These are phyloP conservation scores for Cerastoderma edule DNA, from an alignment of 2,888 invertebrate species.

Conservation along the genomic window DNA sequence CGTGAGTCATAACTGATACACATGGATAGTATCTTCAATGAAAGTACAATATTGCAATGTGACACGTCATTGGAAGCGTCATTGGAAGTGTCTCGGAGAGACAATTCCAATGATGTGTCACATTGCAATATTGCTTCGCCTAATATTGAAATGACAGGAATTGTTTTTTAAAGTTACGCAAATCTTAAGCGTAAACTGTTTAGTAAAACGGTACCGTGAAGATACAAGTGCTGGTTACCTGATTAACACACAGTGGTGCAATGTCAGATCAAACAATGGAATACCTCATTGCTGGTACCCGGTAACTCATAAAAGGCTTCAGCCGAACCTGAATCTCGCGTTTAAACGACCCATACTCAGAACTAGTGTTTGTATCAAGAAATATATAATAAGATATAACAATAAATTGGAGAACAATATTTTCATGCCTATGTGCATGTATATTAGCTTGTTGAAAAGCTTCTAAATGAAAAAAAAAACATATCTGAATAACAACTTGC, in stretches of 20 bases:
- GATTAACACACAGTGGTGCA: constrained; percentile 1
- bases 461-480: background rate
- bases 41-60: no score
- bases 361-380: background rate
- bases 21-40: no score
- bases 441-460: background rate
- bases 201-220: no score
- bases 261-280: constrained; percentile 27
- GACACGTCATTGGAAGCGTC: no score
- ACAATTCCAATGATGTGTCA: no score
- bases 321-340: constrained; percentile 56
- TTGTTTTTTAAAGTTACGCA: no score
- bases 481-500: background rate
- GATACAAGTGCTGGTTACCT: background rate
- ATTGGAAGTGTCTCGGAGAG: no score
- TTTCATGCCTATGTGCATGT: background rate
- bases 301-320: constrained; percentile 47
- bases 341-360: constrained; percentile 55
- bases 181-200: no score
- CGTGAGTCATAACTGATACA: no score
- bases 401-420: no score
- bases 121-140: no score
- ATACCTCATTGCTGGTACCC: constrained; percentile 53
- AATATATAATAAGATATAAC: background rate
- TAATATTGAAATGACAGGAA: no score